Percentiles rank a stretch among this genome's conserved stretches.
Conservation (phyloP, 2,113 vertebrate genomes). For the Ifrita kowaldi region DNA sequence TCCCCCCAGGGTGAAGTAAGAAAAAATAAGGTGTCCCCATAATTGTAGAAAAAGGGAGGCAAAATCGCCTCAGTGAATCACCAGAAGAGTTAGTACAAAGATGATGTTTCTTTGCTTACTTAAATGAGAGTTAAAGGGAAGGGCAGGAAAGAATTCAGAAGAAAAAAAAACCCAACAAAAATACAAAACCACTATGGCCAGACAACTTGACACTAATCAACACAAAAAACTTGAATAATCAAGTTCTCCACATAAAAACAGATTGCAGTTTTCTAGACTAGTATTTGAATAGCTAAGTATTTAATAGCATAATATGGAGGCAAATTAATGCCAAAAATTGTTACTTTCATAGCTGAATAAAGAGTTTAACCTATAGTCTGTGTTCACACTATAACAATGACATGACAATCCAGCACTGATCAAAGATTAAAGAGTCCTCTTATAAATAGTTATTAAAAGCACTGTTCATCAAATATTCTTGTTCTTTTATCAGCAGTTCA, state of each 20-base stretch:
- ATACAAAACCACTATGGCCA: background rate
- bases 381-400: constrained; percentile 24
- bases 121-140: background rate
- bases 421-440: constrained; percentile 18
- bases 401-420: constrained; percentile 37
- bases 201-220: constrained; percentile 17
- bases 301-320: constrained; percentile 21
- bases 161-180: background rate
- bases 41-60: constrained; percentile 53
- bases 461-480: background rate
- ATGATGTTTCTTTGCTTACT: background rate
- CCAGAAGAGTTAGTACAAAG: constrained; percentile 45
- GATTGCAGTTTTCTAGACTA: constrained; percentile 37
- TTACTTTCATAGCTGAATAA: constrained; percentile 32
- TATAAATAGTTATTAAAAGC: constrained; percentile 38
- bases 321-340: constrained; percentile 3
- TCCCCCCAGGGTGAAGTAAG: background rate
- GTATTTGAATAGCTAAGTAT: constrained; percentile 25
- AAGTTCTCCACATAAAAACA: constrained; percentile 14
- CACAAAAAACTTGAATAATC: constrained; percentile 20
- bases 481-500: constrained; percentile 11
- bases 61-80: constrained; percentile 49
- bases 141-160: background rate
- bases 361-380: constrained; percentile 13
- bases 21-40: constrained; percentile 37